Evolutionary conservation across 2,888 invertebrate species (phyloP).

Genomic region (Mesorhabditis spiculigera): DNA sequence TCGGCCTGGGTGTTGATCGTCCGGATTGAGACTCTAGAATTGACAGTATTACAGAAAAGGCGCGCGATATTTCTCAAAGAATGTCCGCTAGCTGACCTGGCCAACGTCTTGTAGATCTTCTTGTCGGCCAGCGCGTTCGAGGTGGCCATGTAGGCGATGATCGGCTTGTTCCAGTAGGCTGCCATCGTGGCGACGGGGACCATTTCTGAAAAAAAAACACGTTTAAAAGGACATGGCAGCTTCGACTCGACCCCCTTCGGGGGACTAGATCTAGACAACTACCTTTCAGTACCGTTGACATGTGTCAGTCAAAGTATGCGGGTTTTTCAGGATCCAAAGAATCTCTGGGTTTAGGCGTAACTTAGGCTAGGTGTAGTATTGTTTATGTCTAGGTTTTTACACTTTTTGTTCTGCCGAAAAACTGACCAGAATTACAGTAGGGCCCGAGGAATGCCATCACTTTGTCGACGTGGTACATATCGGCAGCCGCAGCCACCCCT

Average conservation of each 20-base stretch:
- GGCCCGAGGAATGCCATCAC: constrained; percentile 39
- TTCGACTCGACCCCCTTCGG: no score
- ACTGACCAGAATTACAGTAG: constrained; percentile 30
- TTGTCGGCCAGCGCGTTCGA: constrained; percentile 44
- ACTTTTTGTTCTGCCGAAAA: constrained; percentile 6
- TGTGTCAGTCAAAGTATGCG: background rate
- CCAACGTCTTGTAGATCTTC: constrained; percentile 46
- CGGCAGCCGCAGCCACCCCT: constrained; percentile 38
- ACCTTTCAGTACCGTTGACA: no score
- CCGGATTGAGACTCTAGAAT: constrained; percentile 21
- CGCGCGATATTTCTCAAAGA: no score
- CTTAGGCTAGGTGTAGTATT: background rate
- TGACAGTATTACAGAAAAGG: no score
- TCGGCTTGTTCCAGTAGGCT: constrained; percentile 37
- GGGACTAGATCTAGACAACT: no score
- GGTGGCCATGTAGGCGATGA: constrained; percentile 36
- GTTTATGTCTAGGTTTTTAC: background rate
- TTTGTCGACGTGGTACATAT: constrained; percentile 32
- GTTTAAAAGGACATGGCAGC: no score
- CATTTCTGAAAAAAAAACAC: constrained; percentile 22
- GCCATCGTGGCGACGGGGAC: constrained; percentile 40
- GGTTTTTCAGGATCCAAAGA: background rate
- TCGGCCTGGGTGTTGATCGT: constrained; percentile 25
- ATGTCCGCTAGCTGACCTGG: constrained; percentile 8
- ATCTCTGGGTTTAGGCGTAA: background rate